Conservation (phyloP, 1,140 invertebrate species). For the Neodiprion lecontei region DNA sequence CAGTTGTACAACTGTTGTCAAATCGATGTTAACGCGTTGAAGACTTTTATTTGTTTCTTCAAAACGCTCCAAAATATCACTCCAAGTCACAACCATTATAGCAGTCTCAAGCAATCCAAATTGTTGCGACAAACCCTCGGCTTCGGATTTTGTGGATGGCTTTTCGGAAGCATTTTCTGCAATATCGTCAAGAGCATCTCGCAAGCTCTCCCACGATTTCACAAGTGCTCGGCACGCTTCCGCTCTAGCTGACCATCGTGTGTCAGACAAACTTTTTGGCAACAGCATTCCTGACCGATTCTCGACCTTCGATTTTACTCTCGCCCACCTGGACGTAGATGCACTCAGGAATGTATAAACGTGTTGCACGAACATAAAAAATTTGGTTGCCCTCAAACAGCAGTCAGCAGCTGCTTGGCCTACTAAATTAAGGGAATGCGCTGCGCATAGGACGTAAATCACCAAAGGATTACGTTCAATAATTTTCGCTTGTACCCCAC, state of each 20-base stretch:
- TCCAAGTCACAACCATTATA: constrained; percentile 17
- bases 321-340: constrained; percentile 15
- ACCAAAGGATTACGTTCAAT: too few species aligned
- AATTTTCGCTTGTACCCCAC: too few species aligned
- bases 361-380: neutral
- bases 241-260: constrained; percentile 18
- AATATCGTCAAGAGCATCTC: constrained; percentile 13
- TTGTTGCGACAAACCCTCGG: constrained; percentile 16
- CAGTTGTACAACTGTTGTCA: constrained; percentile 17
- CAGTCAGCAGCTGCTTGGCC: too few species aligned
- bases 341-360: constrained; percentile 12
- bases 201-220: constrained; percentile 15
- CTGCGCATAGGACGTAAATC: too few species aligned
- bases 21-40: constrained; percentile 18
- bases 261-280: neutral
- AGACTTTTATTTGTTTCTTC: constrained; percentile 20
- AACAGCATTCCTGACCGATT: constrained; percentile 13
- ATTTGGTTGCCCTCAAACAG: too few species aligned
- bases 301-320: constrained; percentile 12
- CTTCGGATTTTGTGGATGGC: constrained; percentile 10
- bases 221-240: constrained; percentile 14
- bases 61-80: constrained; percentile 20
- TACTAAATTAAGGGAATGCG: too few species aligned
- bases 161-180: constrained; percentile 11
- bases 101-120: constrained; percentile 15